Conservation (phyloP, 2,113 vertebrate species). For the Elanus axillaris region DNA sequence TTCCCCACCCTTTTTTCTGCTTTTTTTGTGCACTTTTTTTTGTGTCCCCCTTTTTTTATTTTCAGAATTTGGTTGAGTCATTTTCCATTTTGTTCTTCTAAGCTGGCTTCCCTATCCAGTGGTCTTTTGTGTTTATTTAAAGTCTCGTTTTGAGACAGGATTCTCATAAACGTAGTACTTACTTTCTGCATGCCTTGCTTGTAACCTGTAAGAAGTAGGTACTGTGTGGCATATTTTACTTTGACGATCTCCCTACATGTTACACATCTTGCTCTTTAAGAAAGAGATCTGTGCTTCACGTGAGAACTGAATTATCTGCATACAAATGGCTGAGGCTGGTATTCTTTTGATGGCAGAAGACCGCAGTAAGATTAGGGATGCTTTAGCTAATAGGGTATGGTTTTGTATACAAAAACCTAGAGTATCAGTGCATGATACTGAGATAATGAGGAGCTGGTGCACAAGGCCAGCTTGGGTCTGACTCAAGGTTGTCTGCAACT, state of each 20-base stretch:
- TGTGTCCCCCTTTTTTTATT: not conserved
- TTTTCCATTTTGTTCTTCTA: not conserved
- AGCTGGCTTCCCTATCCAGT: not conserved
- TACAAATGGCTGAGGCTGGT: not conserved
- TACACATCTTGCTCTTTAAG: not conserved
- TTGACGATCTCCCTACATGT: not conserved
- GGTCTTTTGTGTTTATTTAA: not conserved
- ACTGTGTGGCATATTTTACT: not conserved
- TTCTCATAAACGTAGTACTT: not conserved
- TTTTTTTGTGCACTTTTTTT: too few species aligned
- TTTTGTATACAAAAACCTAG: not conserved
- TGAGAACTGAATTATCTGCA: fast-evolving
- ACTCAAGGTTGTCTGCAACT: not conserved
- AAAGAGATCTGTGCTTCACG: not conserved
- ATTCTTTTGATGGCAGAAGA: not conserved
- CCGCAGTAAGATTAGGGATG: not conserved
- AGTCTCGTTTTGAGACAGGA: not conserved
- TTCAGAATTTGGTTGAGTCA: not conserved
- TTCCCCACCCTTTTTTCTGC: too few species aligned
- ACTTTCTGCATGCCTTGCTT: not conserved
- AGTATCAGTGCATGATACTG: not conserved
- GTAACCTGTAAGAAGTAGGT: not conserved
- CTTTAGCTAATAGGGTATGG: not conserved
- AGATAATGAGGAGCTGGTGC: not conserved
- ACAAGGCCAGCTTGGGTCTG: not conserved